Conservation (phyloP, 2,797 vertebrate genomes). For the Lerista edwardsae region DNA sequence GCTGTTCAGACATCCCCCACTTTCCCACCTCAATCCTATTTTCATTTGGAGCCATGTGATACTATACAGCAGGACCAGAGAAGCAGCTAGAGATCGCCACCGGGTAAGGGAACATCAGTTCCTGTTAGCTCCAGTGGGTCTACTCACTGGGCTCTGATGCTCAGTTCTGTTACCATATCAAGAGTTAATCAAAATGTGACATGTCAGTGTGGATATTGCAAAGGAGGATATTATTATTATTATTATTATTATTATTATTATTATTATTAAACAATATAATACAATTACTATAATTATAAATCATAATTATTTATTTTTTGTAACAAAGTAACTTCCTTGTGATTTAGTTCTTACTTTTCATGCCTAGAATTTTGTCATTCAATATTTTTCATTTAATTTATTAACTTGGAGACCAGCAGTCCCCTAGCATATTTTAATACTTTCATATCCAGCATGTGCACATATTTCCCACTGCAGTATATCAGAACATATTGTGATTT, state of each 20-base stretch:
- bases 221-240: neutral
- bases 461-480: neutral
- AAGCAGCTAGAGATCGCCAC: too few species aligned
- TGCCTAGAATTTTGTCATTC: neutral
- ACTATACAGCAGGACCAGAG: too few species aligned
- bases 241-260: slow-evolving; percentile 5
- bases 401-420: neutral
- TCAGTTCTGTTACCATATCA: neutral
- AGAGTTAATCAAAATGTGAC: neutral
- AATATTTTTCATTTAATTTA: neutral
- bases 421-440: neutral
- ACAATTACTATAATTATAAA: too few species aligned
- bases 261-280: too few species aligned
- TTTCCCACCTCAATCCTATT: too few species aligned
- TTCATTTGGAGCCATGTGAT: too few species aligned
- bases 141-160: too few species aligned
- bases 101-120: too few species aligned
- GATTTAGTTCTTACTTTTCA: neutral
- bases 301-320: too few species aligned
- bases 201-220: neutral
- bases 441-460: neutral
- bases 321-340: neutral
- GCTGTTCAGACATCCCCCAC: too few species aligned
- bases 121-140: too few species aligned
- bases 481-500: neutral